Evolutionary conservation across 2,888 invertebrate species (phyloP), one percentile per base, ranked within the genome.

Genomic region (Dromius quadrimaculatus): DNA sequence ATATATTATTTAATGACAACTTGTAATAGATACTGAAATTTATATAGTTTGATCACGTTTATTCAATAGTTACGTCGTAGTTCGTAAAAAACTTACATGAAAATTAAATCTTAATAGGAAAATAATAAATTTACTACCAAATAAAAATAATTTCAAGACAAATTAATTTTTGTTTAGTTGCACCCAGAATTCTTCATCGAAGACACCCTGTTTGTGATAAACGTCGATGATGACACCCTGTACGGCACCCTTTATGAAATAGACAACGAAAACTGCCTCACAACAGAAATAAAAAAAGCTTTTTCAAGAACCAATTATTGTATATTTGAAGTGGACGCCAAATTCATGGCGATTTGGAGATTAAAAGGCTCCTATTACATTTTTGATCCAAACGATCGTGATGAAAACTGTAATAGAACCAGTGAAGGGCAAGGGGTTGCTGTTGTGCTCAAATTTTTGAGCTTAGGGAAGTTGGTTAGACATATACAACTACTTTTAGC

Each of bases 321-420:
- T 0, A 87, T 90, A 9, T 77, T 90, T 13, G 82, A 86, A 1
- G 85, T 87, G 0, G 80, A 83, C 0, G 79, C 81, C 0, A 83
- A 86, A 3, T 85, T 86, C 17, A 83, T 88, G 1, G 85, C 87
- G 0, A 83, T 89, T 0, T 87, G 89, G 23, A 82, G 82, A 69
- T 82, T 83, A 71, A 79, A 78, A 20, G 78, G 84, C 76, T 85
- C 84, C 0, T 89, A 82, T 77, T 90, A 87, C 79, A 80, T 89
- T 79, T 88, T 89, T 75, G 88, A 89, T 77, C 86, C 89, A 0
- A 84, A 84, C 45, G 85, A 86, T 72, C 79, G 87, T 0, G 85
- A 88, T 76, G 79, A 85, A 6, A 83, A 84, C 73, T 87, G 87
- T 0, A 75, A 75, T 6, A 45, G 73, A 57, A 15, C 71, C 57